phyloP scores from a whole-genome alignment of 2,113 vertebrate genomes.

The Eretmochelys imbricata region DNA sequence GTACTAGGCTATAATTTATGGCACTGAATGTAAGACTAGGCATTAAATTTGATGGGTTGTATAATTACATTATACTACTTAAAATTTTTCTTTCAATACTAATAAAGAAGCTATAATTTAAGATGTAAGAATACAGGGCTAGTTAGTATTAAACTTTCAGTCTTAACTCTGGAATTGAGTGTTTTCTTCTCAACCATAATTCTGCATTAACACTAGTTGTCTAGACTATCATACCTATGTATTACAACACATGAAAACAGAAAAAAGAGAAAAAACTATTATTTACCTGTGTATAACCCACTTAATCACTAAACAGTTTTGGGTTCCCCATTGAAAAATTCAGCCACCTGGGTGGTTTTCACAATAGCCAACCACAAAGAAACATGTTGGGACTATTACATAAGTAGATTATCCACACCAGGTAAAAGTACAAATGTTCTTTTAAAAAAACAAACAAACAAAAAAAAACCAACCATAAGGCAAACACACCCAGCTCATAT shows the following conservation, averaged over 20 bases:
- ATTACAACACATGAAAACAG: not conserved
- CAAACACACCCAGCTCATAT: rapidly evolving
- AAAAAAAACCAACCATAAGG: not conserved
- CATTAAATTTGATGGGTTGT: too few relatives aligned
- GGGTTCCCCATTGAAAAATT: not conserved
- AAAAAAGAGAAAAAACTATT: not conserved
- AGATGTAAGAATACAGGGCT: too few relatives aligned
- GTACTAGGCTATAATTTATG: too few relatives aligned
- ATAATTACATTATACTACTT: not conserved
- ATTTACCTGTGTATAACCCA: not conserved
- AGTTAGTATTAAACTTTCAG: not conserved
- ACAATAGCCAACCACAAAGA: not conserved
- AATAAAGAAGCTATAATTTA: not conserved
- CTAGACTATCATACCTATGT: not conserved
- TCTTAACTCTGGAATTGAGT: not conserved
- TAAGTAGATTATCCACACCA: not conserved
- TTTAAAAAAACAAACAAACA: not conserved
- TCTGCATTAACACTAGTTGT: not conserved
- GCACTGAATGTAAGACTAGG: too few relatives aligned
- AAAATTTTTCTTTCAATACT: not conserved
- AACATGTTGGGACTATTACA: not conserved
- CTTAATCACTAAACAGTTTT: not conserved
- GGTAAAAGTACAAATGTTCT: not conserved
- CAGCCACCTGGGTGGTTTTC: not conserved
- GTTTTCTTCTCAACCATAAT: not conserved